Percentiles rank a stretch among this genome's conserved stretches.
These are phyloP conservation scores for Falco peregrinus DNA, from an alignment of 2,797 vertebrate species.

Conservation along the genomic window DNA sequence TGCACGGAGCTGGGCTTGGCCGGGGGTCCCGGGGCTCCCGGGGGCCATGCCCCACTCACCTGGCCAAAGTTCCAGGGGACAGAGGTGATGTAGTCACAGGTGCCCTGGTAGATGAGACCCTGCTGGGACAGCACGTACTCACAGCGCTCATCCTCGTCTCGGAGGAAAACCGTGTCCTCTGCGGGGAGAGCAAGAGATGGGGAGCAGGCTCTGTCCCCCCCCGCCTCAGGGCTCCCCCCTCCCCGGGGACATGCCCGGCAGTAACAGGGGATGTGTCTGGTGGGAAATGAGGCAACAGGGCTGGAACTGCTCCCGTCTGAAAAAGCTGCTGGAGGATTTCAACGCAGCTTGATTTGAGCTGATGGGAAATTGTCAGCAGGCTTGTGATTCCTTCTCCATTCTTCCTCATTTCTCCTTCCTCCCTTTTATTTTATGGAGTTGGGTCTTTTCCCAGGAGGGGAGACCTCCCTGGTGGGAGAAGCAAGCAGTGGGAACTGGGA, in stretches of 20 bases:
- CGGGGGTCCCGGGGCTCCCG: not conserved
- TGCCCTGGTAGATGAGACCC: constrained; percentile 89
- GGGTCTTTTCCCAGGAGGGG: not conserved
- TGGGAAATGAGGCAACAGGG: not conserved
- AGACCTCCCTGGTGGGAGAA: not conserved
- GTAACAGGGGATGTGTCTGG: not conserved
- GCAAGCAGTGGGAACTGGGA: not conserved
- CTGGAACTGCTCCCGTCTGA: not conserved
- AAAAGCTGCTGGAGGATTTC: not conserved
- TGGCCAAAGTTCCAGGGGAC: constrained; percentile 94
- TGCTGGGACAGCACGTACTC: constrained; percentile 92
- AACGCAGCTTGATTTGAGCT: not conserved
- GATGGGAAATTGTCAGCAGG: not conserved
- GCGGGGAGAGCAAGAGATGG: constrained; percentile 16
- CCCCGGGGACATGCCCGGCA: not conserved
- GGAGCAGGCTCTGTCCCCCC: not conserved
- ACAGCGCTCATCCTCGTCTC: constrained; percentile 72
- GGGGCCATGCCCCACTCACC: constrained; percentile 73
- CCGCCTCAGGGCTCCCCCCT: not conserved
- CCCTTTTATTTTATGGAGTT: not conserved
- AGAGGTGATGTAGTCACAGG: constrained; percentile 69
- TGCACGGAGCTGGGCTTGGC: not conserved
- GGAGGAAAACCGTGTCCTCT: constrained; percentile 90
- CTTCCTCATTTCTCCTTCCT: not conserved
- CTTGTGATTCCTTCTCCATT: not conserved